Evolutionary conservation across 2,113 vertebrate genomes (phyloP), one percentile per base, ranked within the genome.

Genomic region (Sinocyclocheilus anophthalmus): DNA sequence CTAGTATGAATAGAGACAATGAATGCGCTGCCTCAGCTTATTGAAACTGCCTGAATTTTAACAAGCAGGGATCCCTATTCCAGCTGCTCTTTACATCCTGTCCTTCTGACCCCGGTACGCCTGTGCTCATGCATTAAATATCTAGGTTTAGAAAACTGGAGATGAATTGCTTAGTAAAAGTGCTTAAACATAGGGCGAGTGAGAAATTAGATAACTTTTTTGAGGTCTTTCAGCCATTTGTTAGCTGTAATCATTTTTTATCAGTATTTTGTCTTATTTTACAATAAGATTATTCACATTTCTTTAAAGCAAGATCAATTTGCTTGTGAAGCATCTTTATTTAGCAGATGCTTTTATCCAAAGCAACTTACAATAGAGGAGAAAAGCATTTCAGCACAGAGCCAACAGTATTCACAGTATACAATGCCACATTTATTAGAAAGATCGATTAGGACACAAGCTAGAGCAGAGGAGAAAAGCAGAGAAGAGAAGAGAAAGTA

Each of bases 51-150:
- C 65, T 61, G 69, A 85, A 76, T 81, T 88, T 85, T 79, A 81
- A 86, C 81, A 76, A 88, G 84, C 63, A 83, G 48, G 24, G 73
- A 59, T 20, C n/a, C 26, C 50, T 57, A 45, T 83, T 83, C 83
- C 39, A 86, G 67, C 26, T 37, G 7, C 53, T 86, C 57, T 85
- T 75, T 83, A 83, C 81, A 78, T 88, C 81, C 30, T 55, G 81
- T 72, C 84, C 53, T 77, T 76, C 84, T 88, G 84, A 86, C 84
- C 84, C 42, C 18, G 18, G 45, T 79, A 53, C 1, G 65, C 59
- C 42, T 37, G 63, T 55, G 45, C 65, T 77, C 87, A 86, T 88
- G 84, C 84, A 88, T 86, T 83, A 88, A 86, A 86, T 83, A 88
- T 88, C 20, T 63, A 67, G 48, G 73, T 83, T 82, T 59, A 83